phyloP scores from a whole-genome alignment of 2,113 vertebrate genomes.

The Dunckerocampus dactyliophorus region DNA sequence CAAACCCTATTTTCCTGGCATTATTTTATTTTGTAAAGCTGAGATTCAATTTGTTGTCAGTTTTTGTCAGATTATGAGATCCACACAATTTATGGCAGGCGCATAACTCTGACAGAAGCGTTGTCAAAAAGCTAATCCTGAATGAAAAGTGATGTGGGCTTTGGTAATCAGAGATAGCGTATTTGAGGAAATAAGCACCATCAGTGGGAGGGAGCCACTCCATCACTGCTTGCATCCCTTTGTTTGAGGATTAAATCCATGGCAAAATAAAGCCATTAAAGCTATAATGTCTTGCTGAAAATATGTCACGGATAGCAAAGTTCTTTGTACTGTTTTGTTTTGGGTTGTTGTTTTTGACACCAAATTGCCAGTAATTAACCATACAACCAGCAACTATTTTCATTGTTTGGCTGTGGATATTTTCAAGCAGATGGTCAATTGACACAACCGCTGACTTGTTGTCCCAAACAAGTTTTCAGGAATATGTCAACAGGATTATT shows the following conservation, averaged over 20 bases:
- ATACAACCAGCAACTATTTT: not conserved
- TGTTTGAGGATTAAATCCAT: conserved; percentile 48
- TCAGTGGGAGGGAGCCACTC: conserved; percentile 11
- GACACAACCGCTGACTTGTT: conserved; percentile 17
- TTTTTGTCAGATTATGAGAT: conserved; percentile 14
- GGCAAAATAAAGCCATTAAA: conserved; percentile 10
- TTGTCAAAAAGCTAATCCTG: conserved; percentile 60
- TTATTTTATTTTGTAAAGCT: too few relatives aligned
- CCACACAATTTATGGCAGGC: conserved; percentile 15
- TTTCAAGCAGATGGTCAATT: conserved; percentile 1
- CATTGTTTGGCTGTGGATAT: conserved; percentile 3
- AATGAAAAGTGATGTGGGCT: conserved; percentile 62
- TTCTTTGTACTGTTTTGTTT: conserved; percentile 6
- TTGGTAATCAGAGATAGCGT: conserved; percentile 46
- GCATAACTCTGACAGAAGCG: conserved; percentile 33
- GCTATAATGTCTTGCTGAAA: conserved; percentile 6
- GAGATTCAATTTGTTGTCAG: too few relatives aligned
- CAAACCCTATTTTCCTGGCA: too few relatives aligned
- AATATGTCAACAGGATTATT: conserved; percentile 6
- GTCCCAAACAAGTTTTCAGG: not conserved
- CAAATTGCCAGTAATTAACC: not conserved
- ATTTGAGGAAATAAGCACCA: conserved; percentile 53
- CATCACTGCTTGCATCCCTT: conserved; percentile 34
- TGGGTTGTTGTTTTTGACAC: not conserved
- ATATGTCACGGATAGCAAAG: conserved; percentile 14